Conservation (phyloP, 35 echinoderm and acorn worm genomes). For the Ptychodera flava region DNA sequence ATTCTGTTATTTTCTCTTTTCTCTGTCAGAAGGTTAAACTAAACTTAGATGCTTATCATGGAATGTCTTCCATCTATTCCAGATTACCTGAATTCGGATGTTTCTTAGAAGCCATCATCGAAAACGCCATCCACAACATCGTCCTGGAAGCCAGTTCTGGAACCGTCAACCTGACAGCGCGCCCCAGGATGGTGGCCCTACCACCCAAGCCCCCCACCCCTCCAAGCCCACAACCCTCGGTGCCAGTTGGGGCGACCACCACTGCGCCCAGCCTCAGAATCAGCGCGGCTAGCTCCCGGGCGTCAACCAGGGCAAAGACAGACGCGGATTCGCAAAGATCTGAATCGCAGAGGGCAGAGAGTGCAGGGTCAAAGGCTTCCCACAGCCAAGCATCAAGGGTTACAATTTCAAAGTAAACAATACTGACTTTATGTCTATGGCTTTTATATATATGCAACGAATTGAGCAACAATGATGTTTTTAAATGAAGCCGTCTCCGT, state of each 20-base stretch:
- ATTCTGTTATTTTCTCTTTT: too few relatives aligned
- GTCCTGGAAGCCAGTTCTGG: constrained; percentile 53
- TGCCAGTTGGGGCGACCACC: too few relatives aligned
- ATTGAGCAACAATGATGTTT: not conserved
- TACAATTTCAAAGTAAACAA: not conserved
- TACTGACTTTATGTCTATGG: not conserved
- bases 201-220: constrained; percentile 51
- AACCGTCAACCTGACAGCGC: constrained; percentile 76
- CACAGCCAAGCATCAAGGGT: not conserved
- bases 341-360: not conserved
- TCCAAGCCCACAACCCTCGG: constrained; percentile 28
- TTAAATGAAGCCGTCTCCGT: too few relatives aligned
- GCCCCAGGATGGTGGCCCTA: constrained; percentile 83
- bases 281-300: not conserved
- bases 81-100: constrained; percentile 88
- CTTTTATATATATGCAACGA: not conserved
- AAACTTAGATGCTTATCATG: too few relatives aligned
- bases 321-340: not conserved
- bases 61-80: not conserved
- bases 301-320: not conserved
- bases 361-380: not conserved
- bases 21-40: too few relatives aligned
- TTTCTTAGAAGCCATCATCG: constrained; percentile 61
- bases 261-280: not conserved
- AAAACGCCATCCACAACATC: constrained; percentile 91